Evolutionary conservation across 2,797 vertebrate genomes (phyloP), one percentile per base, ranked within the genome.

Genomic region (Eidolon dupreanum): DNA sequence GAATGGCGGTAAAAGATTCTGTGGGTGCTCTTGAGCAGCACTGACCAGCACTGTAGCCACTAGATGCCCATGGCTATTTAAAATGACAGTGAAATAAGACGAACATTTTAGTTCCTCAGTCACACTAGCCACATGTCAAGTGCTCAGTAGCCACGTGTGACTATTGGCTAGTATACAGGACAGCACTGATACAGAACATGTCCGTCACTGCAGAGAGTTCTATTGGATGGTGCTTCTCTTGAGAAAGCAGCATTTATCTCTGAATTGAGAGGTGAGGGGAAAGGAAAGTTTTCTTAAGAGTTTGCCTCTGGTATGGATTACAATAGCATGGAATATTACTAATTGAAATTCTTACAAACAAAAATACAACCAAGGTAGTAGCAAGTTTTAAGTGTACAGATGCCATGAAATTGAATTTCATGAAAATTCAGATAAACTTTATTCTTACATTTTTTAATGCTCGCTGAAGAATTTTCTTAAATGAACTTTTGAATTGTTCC

Each of bases 371-470:
- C 15, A 46, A 49, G 28, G 53, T 11, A 84, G 63, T 36, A 53
- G 66, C 9, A 51, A 75, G 74, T 71, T 49, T 92, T 55, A 90
- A 61, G 49, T 31, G 63, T 19, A 68, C 1, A 63, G 36, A 70
- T 51, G 15, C 51, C 16, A 19, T 65, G 41, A 92, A 66, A 84
- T 0, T 77, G 49, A 87, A 89, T 87, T 90, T 85, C 22, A 57
- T 9, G 49, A 49, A 85, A 46, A 87, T 63, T 66, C 28, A 87
- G 70, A 36, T 59, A 68, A 36, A 55, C 77, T 96, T 96, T 93
- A 74, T 88, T 85, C 99, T 99, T 99, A 99, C 99, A 51, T 99
- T 98, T 98, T 97, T 99, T 97, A 99, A 94, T 57, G 99, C 97
- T 90, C 99, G 98, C n/a, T n/a, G 97, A 93, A 99, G 98, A 92